Percentiles rank a stretch among this genome's conserved stretches.
Evolutionary conservation across 2,797 vertebrate species (phyloP).

Genomic region (Enteromius paludinosus): DNA sequence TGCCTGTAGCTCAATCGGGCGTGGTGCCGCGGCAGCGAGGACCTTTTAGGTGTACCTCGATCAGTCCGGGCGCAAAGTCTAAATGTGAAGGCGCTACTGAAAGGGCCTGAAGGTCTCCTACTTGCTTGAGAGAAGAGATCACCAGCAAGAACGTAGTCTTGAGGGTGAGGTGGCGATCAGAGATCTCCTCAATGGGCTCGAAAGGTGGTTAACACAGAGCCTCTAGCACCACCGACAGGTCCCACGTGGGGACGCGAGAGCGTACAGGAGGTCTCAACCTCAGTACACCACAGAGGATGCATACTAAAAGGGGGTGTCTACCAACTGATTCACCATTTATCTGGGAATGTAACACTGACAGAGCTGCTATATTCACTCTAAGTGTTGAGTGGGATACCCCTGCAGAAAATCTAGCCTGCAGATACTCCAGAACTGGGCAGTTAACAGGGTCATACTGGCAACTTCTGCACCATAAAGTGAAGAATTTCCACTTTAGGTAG

Average conservation of each 20-base stretch:
- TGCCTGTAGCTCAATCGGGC: too few relatives aligned
- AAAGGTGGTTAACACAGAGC: not conserved
- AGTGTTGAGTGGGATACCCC: too few relatives aligned
- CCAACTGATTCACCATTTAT: rapidly evolving
- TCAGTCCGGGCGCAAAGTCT: not conserved
- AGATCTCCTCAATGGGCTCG: not conserved
- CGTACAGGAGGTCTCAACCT: not conserved
- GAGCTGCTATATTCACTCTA: too few relatives aligned
- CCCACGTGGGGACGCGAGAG: not conserved
- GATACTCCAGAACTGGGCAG: too few relatives aligned
- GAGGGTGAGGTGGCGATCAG: too few relatives aligned
- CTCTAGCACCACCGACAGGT: not conserved
- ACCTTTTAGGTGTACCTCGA: rapidly evolving
- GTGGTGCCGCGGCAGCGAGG: too few relatives aligned
- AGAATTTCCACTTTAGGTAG: too few relatives aligned
- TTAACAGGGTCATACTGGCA: too few relatives aligned
- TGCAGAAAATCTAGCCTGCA: too few relatives aligned
- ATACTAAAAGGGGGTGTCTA: too few relatives aligned
- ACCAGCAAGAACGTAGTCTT: not conserved
- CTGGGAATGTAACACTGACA: too few relatives aligned
- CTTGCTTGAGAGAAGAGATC: not conserved
- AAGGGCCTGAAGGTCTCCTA: not conserved
- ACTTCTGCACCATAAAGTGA: too few relatives aligned
- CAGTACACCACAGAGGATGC: not conserved
- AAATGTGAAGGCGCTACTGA: not conserved